phyloP scores from a whole-genome alignment of 2,113 vertebrate genomes.

The Mormoops blainvillei region DNA sequence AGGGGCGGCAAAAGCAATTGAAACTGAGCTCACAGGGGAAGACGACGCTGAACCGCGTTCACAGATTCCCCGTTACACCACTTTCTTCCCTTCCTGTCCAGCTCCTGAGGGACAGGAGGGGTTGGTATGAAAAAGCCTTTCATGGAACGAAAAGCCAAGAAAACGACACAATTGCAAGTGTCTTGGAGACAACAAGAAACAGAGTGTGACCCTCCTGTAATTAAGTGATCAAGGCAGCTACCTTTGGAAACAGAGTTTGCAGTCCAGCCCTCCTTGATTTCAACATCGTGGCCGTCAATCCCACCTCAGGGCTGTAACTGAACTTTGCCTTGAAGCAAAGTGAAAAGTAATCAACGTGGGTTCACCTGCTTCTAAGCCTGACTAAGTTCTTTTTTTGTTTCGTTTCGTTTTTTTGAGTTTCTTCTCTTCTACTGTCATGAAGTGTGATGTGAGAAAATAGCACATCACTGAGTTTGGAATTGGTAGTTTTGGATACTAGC shows the following conservation, averaged over 20 bases:
- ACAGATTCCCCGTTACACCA: not conserved
- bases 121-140: conserved; percentile 26
- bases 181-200: not conserved
- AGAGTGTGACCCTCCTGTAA: not conserved
- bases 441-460: not conserved
- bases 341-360: not conserved
- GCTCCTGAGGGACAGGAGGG: not conserved
- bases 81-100: not conserved
- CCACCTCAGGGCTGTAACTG: not conserved
- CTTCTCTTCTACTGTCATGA: not conserved
- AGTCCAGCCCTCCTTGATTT: not conserved
- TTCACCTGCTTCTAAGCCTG: not conserved
- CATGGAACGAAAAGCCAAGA: not conserved
- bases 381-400: not conserved
- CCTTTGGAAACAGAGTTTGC: not conserved
- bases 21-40: not conserved
- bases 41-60: not conserved
- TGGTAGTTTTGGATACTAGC: not conserved
- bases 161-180: not conserved
- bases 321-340: not conserved
- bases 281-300: not conserved
- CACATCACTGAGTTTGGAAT: not conserved
- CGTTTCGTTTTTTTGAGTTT: not conserved
- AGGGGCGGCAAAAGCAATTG: not conserved
- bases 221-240: not conserved